Base-by-base conservation (phyloP, 2,113 vertebrate species). In the Stegastes partitus region DNA sequence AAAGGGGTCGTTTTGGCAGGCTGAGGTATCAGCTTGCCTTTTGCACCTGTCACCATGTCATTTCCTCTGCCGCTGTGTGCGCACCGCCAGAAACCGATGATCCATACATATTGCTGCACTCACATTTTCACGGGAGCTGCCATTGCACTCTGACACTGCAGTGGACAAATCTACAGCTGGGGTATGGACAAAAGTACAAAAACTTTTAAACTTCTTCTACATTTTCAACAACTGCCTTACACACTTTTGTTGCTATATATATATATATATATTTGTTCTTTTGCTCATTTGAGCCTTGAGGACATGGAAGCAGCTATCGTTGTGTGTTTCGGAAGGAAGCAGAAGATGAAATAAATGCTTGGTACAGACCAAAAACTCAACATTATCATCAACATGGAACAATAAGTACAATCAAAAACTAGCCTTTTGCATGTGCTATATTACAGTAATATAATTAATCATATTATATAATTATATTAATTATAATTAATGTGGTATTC, bases 21-120 rank as follows among this genome's bases (percentile, higher is more conserved):
- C 8, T n/a, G 19, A 50, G 28, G 23, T 45, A 45, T 42, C 28
- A 57, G 44, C 18, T 5, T 28, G 49, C 31, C 21, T 65, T 64
- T 47, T 50, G 18, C 2, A 3, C 3, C n/a, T 22, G 57, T 14
- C 63, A 62, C 5, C 37, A 8, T 39, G 44, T 15, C 21, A 74
- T 47, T 77, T 47, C 19, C 22, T 72, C 23, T 70, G 37, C 51
- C 4, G 1, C 23, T 44, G 34, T 59, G 39, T 53, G 44, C 23
- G 5, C 10, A 19, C 11, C 14, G 8, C 5, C 51, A 70, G 53
- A 31, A 75, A 22, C 19, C 1, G 2, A 26, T 56, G 55, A 68
- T 56, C 28, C 64, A 25, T 19, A 62, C n/a, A 58, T 28, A 58
- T 8, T 77, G 42, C 58, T 45, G 34, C 45, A 10, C 26, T 62